Base-by-base conservation (phyloP, 1,140 invertebrate species). In the Eumaeus atala region DNA sequence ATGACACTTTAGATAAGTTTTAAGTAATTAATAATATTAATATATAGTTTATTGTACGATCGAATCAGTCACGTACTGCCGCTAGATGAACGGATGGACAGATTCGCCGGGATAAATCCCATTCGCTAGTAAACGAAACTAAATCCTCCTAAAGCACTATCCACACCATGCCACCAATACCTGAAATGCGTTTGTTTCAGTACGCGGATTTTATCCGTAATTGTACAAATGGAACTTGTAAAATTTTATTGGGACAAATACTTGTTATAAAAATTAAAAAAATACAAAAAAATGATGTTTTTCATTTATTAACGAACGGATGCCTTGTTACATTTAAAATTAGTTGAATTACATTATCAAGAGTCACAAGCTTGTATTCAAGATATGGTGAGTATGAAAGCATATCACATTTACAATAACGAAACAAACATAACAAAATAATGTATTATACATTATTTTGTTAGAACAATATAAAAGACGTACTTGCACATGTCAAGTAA, bases 211-310 rank as follows among this genome's bases (percentile, higher is more conserved):
- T 67, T 74, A 68, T 79, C 77, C 70, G 72, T 72, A 76, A 72
- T 81, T 85, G 77, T 85, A 85, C 77, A 83, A 85, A 85, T 71
- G 64, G 68, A 77, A 85, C 77, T 83, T 85, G 82, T 80, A 82
- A 85, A 83, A 83, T 83, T 83, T 83, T 82, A 85, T 83, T 82
- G 79, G 75, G 77, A 85, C 77, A 83, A 74, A 74, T 74, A 85
- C 74, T 85, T 85, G 82, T 85, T 85, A 83, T 85, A 85, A 85
- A 85, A 85, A 85, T 51, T 48, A 67, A 71, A 81, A 28, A 82
- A 80, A 77, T 70, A 74, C 62, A 70, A 48, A 59, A 63, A 58
- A 69, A 51, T 51, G 54, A 56, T 44, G 58, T 48, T 59, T 58
- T 65, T 64, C 61, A 42, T 65, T 69, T 62, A 57, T 66, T 56